Conservation (phyloP, 1,140 invertebrate genomes). For the Agrilus planipennis region DNA sequence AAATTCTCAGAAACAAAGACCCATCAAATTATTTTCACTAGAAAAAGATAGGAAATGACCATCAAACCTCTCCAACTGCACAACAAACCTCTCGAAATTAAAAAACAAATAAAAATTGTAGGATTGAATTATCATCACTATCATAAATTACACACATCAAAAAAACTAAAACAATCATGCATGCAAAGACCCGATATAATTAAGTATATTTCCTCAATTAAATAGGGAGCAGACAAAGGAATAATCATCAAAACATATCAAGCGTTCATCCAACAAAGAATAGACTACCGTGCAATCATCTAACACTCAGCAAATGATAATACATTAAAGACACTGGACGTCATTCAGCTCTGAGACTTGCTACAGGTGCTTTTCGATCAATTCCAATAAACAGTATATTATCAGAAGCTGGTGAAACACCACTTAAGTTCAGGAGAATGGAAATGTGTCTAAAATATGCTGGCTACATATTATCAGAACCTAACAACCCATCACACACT, state of each 20-base stretch:
- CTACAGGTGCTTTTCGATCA: background rate
- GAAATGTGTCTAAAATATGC: too few species aligned
- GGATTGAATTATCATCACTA: background rate
- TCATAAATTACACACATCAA: background rate
- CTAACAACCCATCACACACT: too few species aligned
- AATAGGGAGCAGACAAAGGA: background rate
- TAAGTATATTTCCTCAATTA: background rate
- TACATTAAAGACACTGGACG: background rate
- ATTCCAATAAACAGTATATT: background rate
- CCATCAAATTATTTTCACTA: too few species aligned
- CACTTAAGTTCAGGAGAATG: background rate
- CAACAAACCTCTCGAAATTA: background rate
- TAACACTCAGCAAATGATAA: background rate
- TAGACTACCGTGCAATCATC: too few species aligned
- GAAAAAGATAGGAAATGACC: background rate
- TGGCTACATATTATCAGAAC: too few species aligned
- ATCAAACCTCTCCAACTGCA: background rate
- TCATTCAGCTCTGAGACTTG: background rate
- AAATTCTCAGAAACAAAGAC: slow-evolving; percentile 1
- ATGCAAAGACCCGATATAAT: background rate
- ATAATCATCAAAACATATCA: background rate
- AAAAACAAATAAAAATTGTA: background rate
- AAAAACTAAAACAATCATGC: background rate
- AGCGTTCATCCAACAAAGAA: too few species aligned
- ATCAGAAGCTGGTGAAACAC: background rate